Base-by-base conservation (phyloP, 2,797 vertebrate genomes). In the Macropodus opercularis region DNA sequence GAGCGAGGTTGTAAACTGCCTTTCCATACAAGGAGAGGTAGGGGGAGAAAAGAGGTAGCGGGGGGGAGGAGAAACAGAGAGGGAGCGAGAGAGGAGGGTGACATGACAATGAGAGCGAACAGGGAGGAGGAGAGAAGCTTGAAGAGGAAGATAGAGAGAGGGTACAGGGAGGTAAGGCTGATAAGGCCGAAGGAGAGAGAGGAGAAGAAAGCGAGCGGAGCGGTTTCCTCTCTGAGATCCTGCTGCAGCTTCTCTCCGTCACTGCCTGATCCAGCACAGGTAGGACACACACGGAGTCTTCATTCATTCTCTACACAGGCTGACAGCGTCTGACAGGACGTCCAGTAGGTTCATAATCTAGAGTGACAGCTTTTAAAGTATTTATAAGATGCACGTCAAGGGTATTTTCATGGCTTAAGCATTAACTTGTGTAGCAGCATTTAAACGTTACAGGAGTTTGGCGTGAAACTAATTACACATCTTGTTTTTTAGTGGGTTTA, bases 21-120 rank as follows among this genome's bases (percentile, higher is more conserved):
- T 85, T 87, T 81, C 91, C 90, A 88, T 92, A 92, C 87, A 90
- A 87, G 90, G 91, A 88, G 69, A 87, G 69, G 83, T 46, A 81
- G 85, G 83, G 81, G 87, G 76, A 83, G 85, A 72, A 42, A 66
- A 67, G 77, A 69, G 48, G 55, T 76, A 69, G 68, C 72, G 80
- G 76, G 78, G 81, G 79, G 78, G 84, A 77, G n/a, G n/a, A n/a
- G n/a, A n/a, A n/a, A n/a, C n/a, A 86, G 83, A 84, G 63, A 80
- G 49, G 13, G 22, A 62, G 72, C 52, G 75, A 51, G 51, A 57
- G 46, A 52, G 49, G 59, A 66, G 65, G 11, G 14, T 13, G 31
- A 32, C n/a, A n/a, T n/a, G n/a, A n/a, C n/a, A n/a, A n/a, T n/a
- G 31, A 32, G 5, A 76, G 58, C n/a, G n/a, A n/a, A n/a, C n/a